Base-by-base conservation (phyloP, 2,888 invertebrate genomes). In the Keiferia lycopersicella region DNA sequence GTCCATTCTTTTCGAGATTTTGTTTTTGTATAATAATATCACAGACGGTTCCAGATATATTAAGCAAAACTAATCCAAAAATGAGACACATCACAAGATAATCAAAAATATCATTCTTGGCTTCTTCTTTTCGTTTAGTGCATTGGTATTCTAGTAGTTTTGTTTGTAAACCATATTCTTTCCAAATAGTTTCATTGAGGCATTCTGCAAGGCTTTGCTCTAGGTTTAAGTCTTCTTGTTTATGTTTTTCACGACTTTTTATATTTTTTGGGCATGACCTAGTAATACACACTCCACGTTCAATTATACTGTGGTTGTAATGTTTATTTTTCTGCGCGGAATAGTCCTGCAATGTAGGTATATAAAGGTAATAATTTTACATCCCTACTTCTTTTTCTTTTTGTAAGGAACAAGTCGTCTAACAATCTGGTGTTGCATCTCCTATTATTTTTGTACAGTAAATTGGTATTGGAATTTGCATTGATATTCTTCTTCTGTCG, bases 291-390 rank as follows among this genome's bases (percentile, higher is more conserved):
- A 61, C 16, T 2, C 61, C 61, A 16, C 34, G 41, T 50, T 61
- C 50, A 50, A 61, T 61, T 26, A 50, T 4, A 12, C 50, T 50
- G 53, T 74, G 70, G 45, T 74, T 73, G 26, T 66, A 73, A 59
- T 73, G 72, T 53, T 63, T 70, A 20, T 62, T 64, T 18, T n/a
- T 62, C n/a, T 68, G 66, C 11, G 64, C 66, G 3, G 73, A 73
- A 66, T 73, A 74, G 57, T 70, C 70, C 74, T 73, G 67, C 7
- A 71, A 70, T 10, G 1, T 12, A 26, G 6, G 2, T 2, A 26
- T 26, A 26, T 4, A 26, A 4, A 26, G 6, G 26, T 4, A 26
- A 26, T 26, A n/a, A n/a, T n/a, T n/a, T n/a, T n/a, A n/a, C n/a
- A n/a, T n/a, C n/a, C n/a, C n/a, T n/a, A n/a, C n/a, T n/a, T n/a